A percentile compares a stretch with the other conserved stretches of the same genome.
phyloP scores from a whole-genome alignment of 2,888 invertebrate species.

The Caenorhabditis drosophilae region DNA sequence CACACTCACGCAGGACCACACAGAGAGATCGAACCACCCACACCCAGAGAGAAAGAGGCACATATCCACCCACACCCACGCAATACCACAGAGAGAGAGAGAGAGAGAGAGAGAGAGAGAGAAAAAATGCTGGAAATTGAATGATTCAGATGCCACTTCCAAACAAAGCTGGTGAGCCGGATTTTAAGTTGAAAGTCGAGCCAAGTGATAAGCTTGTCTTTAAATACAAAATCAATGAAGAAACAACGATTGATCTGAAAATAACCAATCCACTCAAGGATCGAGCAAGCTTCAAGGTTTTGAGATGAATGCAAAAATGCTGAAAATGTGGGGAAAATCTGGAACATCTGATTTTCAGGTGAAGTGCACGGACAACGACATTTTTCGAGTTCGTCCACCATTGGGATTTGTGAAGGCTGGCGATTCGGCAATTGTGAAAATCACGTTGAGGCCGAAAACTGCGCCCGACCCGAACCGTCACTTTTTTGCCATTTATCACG shows the following conservation, averaged over 20 bases:
- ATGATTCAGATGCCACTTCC: conserved; percentile 36
- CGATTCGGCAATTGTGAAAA: conserved; percentile 38
- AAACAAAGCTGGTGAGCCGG: conserved; percentile 52
- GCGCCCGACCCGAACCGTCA: conserved; percentile 38
- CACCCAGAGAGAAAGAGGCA: too few species aligned
- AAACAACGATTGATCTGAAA: conserved; percentile 24
- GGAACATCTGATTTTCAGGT: conserved; percentile 20
- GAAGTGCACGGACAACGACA: conserved; percentile 57
- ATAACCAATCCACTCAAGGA: conserved; percentile 50
- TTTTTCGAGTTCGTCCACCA: conserved; percentile 62
- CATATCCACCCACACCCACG: too few species aligned
- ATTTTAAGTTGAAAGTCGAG: conserved; percentile 49
- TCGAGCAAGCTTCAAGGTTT: conserved; percentile 50
- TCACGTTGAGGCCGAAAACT: conserved; percentile 38
- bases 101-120: too few species aligned
- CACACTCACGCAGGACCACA: too few species aligned
- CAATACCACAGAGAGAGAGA: too few species aligned
- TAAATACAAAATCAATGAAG: conserved; percentile 28
- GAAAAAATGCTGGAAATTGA: too few species aligned
- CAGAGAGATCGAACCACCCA: too few species aligned
- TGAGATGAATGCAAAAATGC: background rate
- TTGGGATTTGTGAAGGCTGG: conserved; percentile 53
- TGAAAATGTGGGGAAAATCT: background rate
- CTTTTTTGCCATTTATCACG: conserved; percentile 60
- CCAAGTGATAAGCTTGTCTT: conserved; percentile 42